Base-by-base conservation (phyloP, 2,113 vertebrate species). In the Cygnus atratus region DNA sequence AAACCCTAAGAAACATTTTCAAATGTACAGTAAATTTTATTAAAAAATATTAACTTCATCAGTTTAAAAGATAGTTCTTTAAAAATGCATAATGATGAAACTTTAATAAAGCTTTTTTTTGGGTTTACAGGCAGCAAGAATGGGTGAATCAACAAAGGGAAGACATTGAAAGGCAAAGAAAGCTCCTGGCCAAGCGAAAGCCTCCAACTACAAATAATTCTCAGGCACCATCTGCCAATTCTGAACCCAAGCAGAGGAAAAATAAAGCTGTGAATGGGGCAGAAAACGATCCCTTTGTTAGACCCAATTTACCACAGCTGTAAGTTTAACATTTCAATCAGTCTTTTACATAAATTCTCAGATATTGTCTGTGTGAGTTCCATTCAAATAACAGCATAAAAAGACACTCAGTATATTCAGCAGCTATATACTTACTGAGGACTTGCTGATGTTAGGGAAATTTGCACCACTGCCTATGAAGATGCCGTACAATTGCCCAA, bases 171-270 rank as follows among this genome's bases (percentile, higher is more conserved):
- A 99, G 99, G 95, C 99, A 99, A 98, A 98, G 99, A 92, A 99
- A 99, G 97, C 99, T 99, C 96, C 97, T 99, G 95, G 99, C 99
- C 92, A 99, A 99, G 97, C 98, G 99, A 96, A 99, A 99, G 97
- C 99, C 99, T 91, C 98, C 99, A 58, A 97, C 99, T 92, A 98
- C 98, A 96, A 99, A 98, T 98, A 99, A 98, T 98, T 98, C 99
- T 97, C 99, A 99, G 98, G 97, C 99, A 93, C 99, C 98, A 88
- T 98, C 98, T 96, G 98, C 99, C 95, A 99, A 99, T 98, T 99
- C 99, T 63, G 99, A 99, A 98, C 99, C 99, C 98, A 99, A 99
- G 98, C 99, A 99, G 98, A 98, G 99, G 95, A 99, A 99, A 98
- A 99, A 99, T 97, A 99, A 99, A 98, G 99, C 99, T 78, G 99